Evolutionary conservation across 2,797 vertebrate genomes (phyloP), one percentile per base, ranked within the genome.

Genomic region (Cynopterus sphinx): DNA sequence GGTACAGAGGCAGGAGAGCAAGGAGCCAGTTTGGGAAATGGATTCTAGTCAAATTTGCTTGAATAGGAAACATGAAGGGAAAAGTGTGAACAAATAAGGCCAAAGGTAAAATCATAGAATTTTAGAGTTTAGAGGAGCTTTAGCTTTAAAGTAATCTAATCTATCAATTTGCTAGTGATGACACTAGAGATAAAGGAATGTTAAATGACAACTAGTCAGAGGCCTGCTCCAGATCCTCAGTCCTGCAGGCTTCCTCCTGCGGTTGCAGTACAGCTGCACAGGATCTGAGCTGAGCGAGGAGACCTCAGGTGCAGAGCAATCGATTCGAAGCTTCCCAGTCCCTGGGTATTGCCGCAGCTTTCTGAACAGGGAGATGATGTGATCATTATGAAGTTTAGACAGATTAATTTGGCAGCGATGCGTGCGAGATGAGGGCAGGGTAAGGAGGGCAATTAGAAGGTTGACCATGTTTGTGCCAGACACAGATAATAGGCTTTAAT

Each of bases 401-500:
- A 13, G 71, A 74, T 65, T 33, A 39, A 70, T 51, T n/a, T 92
- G 90, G 85, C 93, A 94, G 43, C 3, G 3, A 81, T 15, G 31
- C 26, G 13, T n/a, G 26, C n/a, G 31, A 87, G 88, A 57, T 39
- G 61, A 87, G 51, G 70, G 26, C 1, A 7, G 65, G 49, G n/a
- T 46, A 67, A 90, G 41, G 31, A 77, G 51, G 82, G 36, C 31
- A 82, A 70, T 59, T 63, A 61, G 78, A 59, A 86, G 71, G 67
- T 73, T n/a, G 33, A 68, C 12, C 24, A 39, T 63, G 63, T n/a
- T 75, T 68, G 85, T 75, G 68, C 87, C 92, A 95, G 77, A 68
- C 63, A 28, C 6, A 74, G 70, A 90, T 70, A 84, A 83, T 39
- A 79, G 41, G 65, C 77, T 95, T 90, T 92, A 86, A 95, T 84